These are phyloP conservation scores for Trilocha varians DNA, from an alignment of 2,888 invertebrate genomes.

Conservation along the genomic window DNA sequence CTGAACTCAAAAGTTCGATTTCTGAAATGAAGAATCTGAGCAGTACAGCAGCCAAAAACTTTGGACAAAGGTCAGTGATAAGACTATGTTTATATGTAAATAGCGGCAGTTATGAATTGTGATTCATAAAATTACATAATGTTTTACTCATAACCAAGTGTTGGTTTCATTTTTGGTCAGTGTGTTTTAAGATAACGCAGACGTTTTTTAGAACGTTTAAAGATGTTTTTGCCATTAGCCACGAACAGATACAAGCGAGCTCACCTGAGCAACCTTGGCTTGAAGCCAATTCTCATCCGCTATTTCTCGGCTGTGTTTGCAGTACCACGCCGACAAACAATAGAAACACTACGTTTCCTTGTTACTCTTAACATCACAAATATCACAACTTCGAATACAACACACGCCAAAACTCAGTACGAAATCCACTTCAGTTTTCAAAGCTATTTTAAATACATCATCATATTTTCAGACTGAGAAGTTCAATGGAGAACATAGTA, in stretches of 20 bases:
- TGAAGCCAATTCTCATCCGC: slow-evolving; percentile 56
- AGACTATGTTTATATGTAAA: slow-evolving; percentile 6
- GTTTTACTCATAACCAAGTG: slow-evolving; percentile 21
- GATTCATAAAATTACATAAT: slow-evolving; percentile 19
- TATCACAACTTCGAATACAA: neutral
- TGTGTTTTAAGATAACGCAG: slow-evolving; percentile 35
- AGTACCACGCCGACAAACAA: slow-evolving; percentile 67
- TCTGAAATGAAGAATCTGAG: slow-evolving; percentile 88
- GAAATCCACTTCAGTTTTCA: neutral
- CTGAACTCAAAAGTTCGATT: slow-evolving; percentile 86
- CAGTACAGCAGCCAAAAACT: slow-evolving; percentile 56
- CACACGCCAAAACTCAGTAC: neutral
- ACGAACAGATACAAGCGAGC: slow-evolving; percentile 44
- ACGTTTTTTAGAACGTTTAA: slow-evolving; percentile 25
- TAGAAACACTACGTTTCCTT: slow-evolving; percentile 49
- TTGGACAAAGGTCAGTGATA: slow-evolving; percentile 54
- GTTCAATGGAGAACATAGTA: slow-evolving; percentile 85
- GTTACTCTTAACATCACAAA: neutral
- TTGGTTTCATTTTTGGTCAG: slow-evolving; percentile 36
- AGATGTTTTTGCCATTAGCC: slow-evolving; percentile 35
- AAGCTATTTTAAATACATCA: neutral
- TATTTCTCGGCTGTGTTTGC: slow-evolving; percentile 56
- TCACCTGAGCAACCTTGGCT: slow-evolving; percentile 70
- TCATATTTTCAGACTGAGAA: slow-evolving; percentile 71
- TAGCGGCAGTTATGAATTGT: slow-evolving; percentile 11